phyloP scores from a whole-genome alignment of 2,113 vertebrate genomes.

The Oncorhynchus keta region DNA sequence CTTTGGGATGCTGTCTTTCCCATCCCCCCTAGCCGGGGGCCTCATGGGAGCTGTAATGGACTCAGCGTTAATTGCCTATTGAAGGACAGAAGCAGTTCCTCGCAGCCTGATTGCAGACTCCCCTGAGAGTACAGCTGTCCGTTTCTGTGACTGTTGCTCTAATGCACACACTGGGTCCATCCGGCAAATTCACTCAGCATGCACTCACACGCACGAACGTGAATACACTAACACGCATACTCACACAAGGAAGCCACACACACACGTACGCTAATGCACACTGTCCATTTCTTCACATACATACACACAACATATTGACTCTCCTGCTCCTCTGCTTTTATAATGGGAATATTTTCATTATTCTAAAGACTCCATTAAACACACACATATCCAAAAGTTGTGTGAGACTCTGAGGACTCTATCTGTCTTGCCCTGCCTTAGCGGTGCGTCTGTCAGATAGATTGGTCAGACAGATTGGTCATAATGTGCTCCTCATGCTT shows the following conservation, averaged over 20 bases:
- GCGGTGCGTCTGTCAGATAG: neutral
- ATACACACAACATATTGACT: neutral
- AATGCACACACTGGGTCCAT: conserved; percentile 62
- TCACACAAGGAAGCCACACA: neutral
- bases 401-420: conserved; percentile 28
- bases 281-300: neutral
- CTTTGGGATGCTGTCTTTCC: conserved; percentile 75
- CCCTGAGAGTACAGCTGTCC: conserved; percentile 78
- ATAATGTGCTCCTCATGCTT: conserved; percentile 49
- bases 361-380: neutral
- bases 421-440: neutral
- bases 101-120: conserved; percentile 79
- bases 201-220: neutral
- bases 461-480: conserved; percentile 16
- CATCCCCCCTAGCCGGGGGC: conserved; percentile 58
- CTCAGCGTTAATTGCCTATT: conserved; percentile 84
- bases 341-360: too few relatives aligned
- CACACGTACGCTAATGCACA: neutral
- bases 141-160: conserved; percentile 74
- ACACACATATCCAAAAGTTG: conserved; percentile 5
- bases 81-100: conserved; percentile 85
- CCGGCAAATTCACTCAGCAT: conserved; percentile 48
- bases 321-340: neutral
- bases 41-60: conserved; percentile 81
- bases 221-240: neutral